phyloP scores from a whole-genome alignment of 2,797 vertebrate genomes.

The Microtus californicus region DNA sequence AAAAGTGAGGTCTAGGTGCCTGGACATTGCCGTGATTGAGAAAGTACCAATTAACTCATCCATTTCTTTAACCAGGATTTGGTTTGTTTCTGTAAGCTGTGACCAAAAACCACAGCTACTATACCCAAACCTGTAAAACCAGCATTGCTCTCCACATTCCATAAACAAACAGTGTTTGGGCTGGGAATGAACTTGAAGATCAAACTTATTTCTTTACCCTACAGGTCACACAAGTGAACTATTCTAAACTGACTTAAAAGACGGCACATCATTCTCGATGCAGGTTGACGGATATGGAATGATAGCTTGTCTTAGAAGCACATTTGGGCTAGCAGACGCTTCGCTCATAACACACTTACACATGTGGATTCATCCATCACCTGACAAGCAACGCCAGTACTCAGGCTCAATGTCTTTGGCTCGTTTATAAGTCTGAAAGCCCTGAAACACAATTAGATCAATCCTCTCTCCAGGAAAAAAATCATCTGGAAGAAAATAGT shows the following conservation, averaged over 20 bases:
- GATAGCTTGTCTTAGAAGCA: not conserved
- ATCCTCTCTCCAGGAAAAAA: slow-evolving; percentile 14
- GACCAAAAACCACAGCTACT: not conserved
- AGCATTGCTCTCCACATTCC: not conserved
- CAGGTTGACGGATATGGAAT: not conserved
- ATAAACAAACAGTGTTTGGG: not conserved
- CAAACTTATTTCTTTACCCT: not conserved
- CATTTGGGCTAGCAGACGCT: not conserved
- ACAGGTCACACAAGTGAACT: not conserved
- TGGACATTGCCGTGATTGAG: not conserved
- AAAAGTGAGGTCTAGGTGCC: not conserved
- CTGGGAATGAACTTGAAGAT: not conserved
- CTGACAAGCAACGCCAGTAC: not conserved
- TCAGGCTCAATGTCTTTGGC: not conserved
- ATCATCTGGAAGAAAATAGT: not conserved
- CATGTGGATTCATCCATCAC: no score
- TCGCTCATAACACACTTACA: not conserved
- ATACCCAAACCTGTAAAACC: not conserved
- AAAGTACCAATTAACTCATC: not conserved
- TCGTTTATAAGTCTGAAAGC: not conserved
- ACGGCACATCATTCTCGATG: not conserved
- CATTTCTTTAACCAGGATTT: slow-evolving; percentile 2
- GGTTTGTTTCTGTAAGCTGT: slow-evolving; percentile 28
- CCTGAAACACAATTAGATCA: slow-evolving; percentile 38
- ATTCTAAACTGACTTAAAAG: not conserved